phyloP scores from a whole-genome alignment of 2,888 invertebrate species.

The Leptopilina drosophilae region DNA sequence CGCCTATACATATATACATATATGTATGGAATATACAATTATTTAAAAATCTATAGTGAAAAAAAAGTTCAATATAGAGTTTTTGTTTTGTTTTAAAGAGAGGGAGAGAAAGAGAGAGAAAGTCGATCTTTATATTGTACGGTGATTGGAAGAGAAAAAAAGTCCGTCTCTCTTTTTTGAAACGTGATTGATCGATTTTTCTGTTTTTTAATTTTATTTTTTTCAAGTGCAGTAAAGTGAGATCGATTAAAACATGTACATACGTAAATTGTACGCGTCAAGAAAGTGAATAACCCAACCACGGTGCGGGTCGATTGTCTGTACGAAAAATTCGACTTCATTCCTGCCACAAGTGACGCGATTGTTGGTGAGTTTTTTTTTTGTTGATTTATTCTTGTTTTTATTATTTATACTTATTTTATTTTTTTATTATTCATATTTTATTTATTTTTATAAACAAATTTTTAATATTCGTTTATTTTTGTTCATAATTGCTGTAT shows the following conservation, averaged over 20 bases:
- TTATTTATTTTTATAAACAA: too few species aligned
- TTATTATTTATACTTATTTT: not conserved
- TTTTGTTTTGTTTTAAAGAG: constrained; percentile 5
- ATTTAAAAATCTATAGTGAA: constrained; percentile 10
- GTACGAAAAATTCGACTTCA: constrained; percentile 67
- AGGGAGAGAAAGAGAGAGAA: too few species aligned
- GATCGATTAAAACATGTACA: constrained; percentile 34
- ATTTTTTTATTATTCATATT: too few species aligned
- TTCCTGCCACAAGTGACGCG: constrained; percentile 73
- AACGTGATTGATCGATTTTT: constrained; percentile 17
- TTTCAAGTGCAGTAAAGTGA: constrained; percentile 31
- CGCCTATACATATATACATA: not conserved
- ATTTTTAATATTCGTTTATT: too few species aligned
- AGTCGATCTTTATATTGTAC: not conserved
- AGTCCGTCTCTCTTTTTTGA: not conserved
- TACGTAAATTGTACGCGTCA: constrained; percentile 62
- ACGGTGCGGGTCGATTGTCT: constrained; percentile 61
- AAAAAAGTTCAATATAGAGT: constrained; percentile 16
- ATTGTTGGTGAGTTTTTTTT: constrained; percentile 71
- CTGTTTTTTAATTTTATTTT: not conserved
- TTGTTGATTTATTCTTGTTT: constrained; percentile 5
- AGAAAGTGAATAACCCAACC: constrained; percentile 25
- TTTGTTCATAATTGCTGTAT: too few species aligned
- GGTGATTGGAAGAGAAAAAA: not conserved
- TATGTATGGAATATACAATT: constrained; percentile 21